Base-by-base conservation (phyloP, 2,113 vertebrate genomes). In the Echinops telfairi region DNA sequence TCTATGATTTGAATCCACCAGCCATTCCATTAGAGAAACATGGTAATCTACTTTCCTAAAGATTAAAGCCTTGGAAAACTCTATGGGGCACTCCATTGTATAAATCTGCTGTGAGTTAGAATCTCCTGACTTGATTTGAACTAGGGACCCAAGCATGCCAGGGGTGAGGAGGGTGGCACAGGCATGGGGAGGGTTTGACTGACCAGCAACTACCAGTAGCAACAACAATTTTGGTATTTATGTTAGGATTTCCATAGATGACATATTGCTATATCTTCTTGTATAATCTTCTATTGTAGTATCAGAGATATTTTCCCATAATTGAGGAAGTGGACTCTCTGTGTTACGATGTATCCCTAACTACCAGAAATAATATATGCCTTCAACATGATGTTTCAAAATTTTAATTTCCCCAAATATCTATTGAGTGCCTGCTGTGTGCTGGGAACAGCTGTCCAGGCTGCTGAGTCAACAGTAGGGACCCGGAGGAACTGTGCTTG, bases 241-340 rank as follows among this genome's bases (percentile, higher is more conserved):
- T 40, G 80, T 84, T 68, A n/a, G 16, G 20, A 66, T 62, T 84
- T 53, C 15, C 47, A 20, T 87, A 95, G 68, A 17, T 93, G 76
- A 85, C 20, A 47, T 70, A 16, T 8, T 27, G 38, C 5, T 94
- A 0, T 27, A 58, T 81, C 10, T 80, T 86, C 23, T 76, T 60
- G 78, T 0, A 25, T 17, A 66, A 64, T 84, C 70, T 78, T 77
- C 64, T 90, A 40, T 20, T 16, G 12, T 11, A 47, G 11, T 27
- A 31, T 1, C 20, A 5, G 60, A 68, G 38, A 78, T 36, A 11
- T 22, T 86, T 86, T 84, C 77, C 70, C 73, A 83, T 17, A 10
- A 22, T 57, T 14, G 25, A 47, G 43, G 71, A 71, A 53, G 85
- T 58, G 36, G 25, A 0, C 31, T 79, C 47, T 40, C 29, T 87